Evolutionary conservation across 1,140 invertebrate genomes (phyloP).

Genomic region (Drosophila auraria): DNA sequence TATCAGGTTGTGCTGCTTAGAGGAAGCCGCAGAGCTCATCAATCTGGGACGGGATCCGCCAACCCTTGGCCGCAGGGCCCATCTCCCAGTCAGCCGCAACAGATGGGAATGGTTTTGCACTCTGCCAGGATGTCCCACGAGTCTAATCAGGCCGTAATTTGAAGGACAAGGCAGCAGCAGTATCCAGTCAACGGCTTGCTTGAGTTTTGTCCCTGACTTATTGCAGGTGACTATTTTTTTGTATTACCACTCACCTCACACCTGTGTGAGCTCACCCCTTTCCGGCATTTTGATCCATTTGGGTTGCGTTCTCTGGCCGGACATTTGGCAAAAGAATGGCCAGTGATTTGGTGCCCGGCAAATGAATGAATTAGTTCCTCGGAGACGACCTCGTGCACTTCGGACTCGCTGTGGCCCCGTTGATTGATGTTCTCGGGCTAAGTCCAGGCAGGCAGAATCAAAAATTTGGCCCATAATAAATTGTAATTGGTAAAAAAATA

Average conservation of each 20-base stretch:
- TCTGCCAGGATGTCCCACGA: slow-evolving; percentile 56
- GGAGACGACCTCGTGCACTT: slow-evolving; percentile 47
- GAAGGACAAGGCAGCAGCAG: slow-evolving; percentile 65
- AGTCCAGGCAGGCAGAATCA: neutral
- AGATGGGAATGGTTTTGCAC: slow-evolving; percentile 52
- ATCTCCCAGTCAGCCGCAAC: slow-evolving; percentile 58
- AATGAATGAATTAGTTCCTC: slow-evolving; percentile 82
- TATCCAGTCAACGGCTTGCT: slow-evolving; percentile 55
- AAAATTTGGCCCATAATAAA: slow-evolving; percentile 65
- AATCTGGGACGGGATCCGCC: slow-evolving; percentile 39
- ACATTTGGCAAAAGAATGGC: slow-evolving; percentile 75
- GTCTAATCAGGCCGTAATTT: slow-evolving; percentile 80
- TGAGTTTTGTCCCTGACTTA: slow-evolving; percentile 63
- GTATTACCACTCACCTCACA: slow-evolving; percentile 6
- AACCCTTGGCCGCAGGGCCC: slow-evolving; percentile 10
- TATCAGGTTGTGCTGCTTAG: slow-evolving; percentile 59
- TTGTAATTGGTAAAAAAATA: slow-evolving; percentile 51
- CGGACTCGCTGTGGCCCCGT: neutral
- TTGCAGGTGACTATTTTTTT: slow-evolving; percentile 68
- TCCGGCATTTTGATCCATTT: slow-evolving; percentile 40
- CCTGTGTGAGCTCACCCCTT: slow-evolving; percentile 19
- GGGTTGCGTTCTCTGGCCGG: slow-evolving; percentile 47
- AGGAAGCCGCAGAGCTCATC: slow-evolving; percentile 57
- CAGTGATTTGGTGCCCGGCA: slow-evolving; percentile 64
- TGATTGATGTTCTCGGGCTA: slow-evolving; percentile 36